These are phyloP conservation scores for Megaceryle maxima DNA, from an alignment of 2,113 vertebrate genomes.

Conservation along the genomic window DNA sequence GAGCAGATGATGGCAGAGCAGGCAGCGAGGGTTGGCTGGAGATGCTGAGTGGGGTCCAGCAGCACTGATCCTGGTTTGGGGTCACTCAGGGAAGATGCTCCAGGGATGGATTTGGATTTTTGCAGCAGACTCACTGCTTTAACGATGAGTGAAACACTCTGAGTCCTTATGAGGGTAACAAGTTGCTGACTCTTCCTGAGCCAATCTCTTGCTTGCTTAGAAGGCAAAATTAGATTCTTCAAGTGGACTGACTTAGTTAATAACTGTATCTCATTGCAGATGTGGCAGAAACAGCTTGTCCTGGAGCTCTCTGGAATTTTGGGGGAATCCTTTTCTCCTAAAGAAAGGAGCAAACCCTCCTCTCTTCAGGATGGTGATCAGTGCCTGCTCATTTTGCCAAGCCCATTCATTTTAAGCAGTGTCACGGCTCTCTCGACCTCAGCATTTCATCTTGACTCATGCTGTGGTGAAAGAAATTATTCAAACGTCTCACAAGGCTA, in stretches of 20 bases:
- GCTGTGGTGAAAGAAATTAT: background rate
- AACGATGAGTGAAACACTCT: background rate
- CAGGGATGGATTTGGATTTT: background rate
- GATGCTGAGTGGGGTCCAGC: background rate
- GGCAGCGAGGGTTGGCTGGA: fast-evolving
- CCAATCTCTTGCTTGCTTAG: background rate
- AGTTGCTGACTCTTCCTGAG: background rate
- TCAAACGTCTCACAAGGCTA: background rate
- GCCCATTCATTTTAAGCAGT: background rate
- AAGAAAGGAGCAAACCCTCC: background rate
- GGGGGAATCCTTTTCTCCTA: background rate
- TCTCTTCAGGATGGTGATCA: background rate
- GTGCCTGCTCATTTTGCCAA: background rate
- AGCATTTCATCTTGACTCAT: background rate
- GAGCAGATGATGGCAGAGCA: background rate
- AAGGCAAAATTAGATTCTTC: conserved; percentile 3
- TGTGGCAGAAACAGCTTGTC: background rate
- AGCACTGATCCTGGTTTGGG: fast-evolving
- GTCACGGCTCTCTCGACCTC: background rate
- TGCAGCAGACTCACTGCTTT: background rate
- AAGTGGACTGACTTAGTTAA: background rate
- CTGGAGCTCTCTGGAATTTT: background rate
- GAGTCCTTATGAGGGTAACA: conserved; percentile 1
- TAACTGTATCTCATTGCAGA: background rate
- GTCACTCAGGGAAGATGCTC: background rate